Evolutionary conservation across 2,888 invertebrate genomes (phyloP).

Genomic region (Leptopilina myrica): DNA sequence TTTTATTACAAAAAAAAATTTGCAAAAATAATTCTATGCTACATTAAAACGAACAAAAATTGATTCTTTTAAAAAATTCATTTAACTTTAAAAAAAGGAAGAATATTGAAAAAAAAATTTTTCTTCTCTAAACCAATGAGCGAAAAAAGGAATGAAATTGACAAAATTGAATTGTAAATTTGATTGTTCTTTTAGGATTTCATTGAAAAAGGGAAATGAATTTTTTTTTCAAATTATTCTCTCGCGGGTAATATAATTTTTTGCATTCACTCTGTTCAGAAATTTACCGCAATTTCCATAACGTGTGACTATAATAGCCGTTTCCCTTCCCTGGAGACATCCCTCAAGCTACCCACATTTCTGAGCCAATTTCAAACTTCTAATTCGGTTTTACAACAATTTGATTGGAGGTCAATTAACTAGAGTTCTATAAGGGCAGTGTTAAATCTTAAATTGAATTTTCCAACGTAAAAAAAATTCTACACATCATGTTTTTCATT

Average conservation of each 20-base stretch:
- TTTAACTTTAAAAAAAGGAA: too few species aligned
- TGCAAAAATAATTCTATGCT: too few species aligned
- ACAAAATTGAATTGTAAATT: neutral
- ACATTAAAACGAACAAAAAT: too few species aligned
- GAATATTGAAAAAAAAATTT: too few species aligned
- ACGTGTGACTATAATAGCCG: conserved; percentile 17
- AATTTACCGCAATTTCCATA: conserved; percentile 6
- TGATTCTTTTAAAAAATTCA: too few species aligned
- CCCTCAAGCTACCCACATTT: neutral
- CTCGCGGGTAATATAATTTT: neutral
- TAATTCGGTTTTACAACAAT: conserved; percentile 27
- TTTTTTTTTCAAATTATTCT: neutral
- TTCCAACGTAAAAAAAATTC: neutral
- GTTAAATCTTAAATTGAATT: conserved; percentile 10
- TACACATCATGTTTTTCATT: neutral
- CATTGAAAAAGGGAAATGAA: neutral
- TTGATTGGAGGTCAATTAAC: conserved; percentile 34
- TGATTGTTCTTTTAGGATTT: conserved; percentile 5
- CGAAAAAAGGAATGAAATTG: neutral
- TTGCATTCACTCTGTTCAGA: neutral
- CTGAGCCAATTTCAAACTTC: conserved; percentile 32
- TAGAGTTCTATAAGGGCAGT: neutral
- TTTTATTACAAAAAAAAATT: too few species aligned
- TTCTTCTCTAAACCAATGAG: neutral
- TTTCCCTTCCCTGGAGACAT: neutral